phyloP scores from a whole-genome alignment of 2,797 vertebrate genomes.

The Catharus ustulatus region DNA sequence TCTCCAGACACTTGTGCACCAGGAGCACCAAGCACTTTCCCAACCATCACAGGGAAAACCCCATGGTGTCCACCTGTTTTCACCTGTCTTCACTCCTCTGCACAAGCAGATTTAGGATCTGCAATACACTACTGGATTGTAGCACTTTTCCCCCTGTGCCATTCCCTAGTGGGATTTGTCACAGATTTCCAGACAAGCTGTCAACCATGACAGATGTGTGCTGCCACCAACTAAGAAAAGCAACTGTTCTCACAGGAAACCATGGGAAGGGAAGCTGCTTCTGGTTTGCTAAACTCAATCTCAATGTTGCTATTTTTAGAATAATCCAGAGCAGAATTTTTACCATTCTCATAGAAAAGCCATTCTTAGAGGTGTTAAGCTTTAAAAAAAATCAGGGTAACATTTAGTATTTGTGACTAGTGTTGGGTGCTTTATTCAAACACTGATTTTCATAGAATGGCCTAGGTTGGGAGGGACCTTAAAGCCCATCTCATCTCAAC shows the following conservation, averaged over 20 bases:
- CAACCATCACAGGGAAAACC: background rate
- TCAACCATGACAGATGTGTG: background rate
- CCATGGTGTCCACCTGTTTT: rapidly evolving
- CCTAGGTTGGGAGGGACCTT: background rate
- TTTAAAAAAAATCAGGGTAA: background rate
- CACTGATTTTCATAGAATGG: background rate
- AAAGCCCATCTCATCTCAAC: background rate
- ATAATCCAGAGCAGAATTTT: background rate
- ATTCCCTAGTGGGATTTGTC: background rate
- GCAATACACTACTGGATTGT: background rate
- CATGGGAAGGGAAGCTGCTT: background rate
- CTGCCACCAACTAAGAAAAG: background rate
- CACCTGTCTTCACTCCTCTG: background rate
- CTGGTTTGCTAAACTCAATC: background rate
- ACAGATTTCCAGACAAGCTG: background rate
- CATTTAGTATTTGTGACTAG: background rate
- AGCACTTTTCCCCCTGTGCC: background rate
- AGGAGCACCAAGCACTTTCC: background rate
- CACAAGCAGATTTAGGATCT: background rate
- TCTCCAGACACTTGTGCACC: background rate
- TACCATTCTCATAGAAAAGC: background rate
- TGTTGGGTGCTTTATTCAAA: background rate
- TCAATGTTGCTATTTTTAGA: background rate
- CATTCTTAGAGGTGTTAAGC: background rate
- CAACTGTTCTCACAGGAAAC: background rate